Evolutionary conservation across 2,888 invertebrate genomes (phyloP), one percentile per base, ranked within the genome.

Genomic region (Pristionchus japonicus): DNA sequence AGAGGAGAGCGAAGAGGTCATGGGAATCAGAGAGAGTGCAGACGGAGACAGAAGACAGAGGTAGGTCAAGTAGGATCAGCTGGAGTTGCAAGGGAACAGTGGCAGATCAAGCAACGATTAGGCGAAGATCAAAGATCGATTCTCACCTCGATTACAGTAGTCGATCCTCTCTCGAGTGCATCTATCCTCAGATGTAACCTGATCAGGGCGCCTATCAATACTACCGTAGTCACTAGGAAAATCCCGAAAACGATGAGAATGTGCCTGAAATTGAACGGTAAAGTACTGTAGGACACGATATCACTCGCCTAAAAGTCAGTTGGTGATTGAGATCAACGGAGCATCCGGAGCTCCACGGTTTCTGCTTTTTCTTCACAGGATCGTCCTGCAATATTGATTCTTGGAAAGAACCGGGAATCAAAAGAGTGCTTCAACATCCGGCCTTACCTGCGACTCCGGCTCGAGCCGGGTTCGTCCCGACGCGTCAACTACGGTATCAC

Each of bases 401-500:
- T 77, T 17, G 1, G 31, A 9, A 13, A 27, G 4, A 64, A 37
- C 37, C 70, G 70, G 70, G 37, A 70, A 34, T 9, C 6, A 70
- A 70, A 37, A 70, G 40, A n/a, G 20, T 37, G 70, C 34, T 64
- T 27, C 3, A 27, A 27, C 13, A 37, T 70, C 70, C 70, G 70
- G 70, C n/a, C n/a, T n/a, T 77, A 77, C 77, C 77, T 77, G 77
- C 47, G 77, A 77, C 52, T 82, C 82, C 20, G 82, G 52, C 34
- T 82, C 52, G 52, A 82, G 82, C 11, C 82, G 49, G 34, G 82
- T 82, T 20, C 52, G 52, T 7, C 82, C 82, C 52, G 82, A 82
- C 52, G 82, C 49, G 82, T 82, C 82, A 23, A 82, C 82, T 82
- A 82, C 82, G 52, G 82, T 82, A 82, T 82, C 52, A 52, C 77